Conservation (phyloP, 2,113 vertebrate species). For the Phaethornis superciliosus region DNA sequence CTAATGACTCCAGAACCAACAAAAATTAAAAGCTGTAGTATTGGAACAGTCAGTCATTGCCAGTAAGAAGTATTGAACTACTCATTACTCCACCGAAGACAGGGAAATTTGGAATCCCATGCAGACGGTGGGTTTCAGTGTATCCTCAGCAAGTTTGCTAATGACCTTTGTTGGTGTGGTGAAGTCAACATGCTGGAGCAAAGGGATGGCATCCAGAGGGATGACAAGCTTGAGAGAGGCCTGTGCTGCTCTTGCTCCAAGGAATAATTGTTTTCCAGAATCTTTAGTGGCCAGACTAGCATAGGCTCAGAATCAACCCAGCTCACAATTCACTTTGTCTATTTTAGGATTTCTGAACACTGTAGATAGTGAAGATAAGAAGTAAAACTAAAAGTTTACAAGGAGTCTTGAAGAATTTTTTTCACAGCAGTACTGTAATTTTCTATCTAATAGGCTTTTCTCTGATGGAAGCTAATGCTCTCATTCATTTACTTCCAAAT, state of each 20-base stretch:
- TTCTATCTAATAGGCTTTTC: not conserved
- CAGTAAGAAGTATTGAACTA: no score
- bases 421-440: not conserved
- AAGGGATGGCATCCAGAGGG: no score
- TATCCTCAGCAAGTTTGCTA: no score
- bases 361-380: not conserved
- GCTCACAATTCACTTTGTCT: not conserved
- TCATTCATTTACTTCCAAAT: slow-evolving; percentile 2
- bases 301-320: not conserved
- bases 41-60: no score
- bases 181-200: no score
- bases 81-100: no score
- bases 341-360: not conserved
- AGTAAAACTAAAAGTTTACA: not conserved
- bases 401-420: not conserved
- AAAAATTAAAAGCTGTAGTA: no score
- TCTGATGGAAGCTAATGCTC: slow-evolving; percentile 3
- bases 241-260: not conserved
- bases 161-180: no score
- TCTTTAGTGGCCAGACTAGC: not conserved
- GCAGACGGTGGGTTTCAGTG: no score
- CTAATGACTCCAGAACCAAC: no score
- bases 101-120: no score
- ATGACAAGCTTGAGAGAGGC: no score
- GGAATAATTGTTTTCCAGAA: not conserved